Conservation (phyloP, 2,797 vertebrate species). For the Parambassis ranga region DNA sequence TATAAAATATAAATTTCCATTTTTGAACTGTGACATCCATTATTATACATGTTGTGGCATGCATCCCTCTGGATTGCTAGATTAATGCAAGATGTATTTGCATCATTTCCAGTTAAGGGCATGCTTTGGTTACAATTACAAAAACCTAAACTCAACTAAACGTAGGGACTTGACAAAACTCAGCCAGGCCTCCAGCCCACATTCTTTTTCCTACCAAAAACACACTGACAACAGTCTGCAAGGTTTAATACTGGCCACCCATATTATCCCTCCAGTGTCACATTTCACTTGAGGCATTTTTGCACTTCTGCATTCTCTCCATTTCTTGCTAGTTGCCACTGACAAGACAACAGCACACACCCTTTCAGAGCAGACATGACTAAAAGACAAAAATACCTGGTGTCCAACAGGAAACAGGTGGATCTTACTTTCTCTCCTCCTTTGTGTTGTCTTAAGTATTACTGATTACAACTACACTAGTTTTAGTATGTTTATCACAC, state of each 20-base stretch:
- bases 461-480: neutral
- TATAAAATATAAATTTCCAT: too few species aligned
- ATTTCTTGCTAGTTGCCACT: neutral
- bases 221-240: conserved; percentile 25
- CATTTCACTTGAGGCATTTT: conserved; percentile 4
- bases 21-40: too few species aligned
- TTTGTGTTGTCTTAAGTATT: neutral
- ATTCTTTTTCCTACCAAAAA: conserved; percentile 9
- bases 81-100: too few species aligned
- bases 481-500: neutral
- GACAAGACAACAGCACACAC: neutral
- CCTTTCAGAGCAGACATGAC: neutral
- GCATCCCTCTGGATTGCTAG: too few species aligned
- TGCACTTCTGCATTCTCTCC: neutral
- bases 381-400: neutral
- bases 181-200: neutral
- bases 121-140: too few species aligned
- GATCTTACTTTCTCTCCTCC: neutral
- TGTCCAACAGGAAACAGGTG: conserved; percentile 14
- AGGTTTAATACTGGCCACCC: conserved; percentile 2
- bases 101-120: too few species aligned
- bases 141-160: too few species aligned
- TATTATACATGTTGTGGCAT: too few species aligned
- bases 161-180: too few species aligned
- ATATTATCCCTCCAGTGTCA: conserved; percentile 8